phyloP scores from a whole-genome alignment of 2,797 vertebrate species.

The Micromesistius poutassou region DNA sequence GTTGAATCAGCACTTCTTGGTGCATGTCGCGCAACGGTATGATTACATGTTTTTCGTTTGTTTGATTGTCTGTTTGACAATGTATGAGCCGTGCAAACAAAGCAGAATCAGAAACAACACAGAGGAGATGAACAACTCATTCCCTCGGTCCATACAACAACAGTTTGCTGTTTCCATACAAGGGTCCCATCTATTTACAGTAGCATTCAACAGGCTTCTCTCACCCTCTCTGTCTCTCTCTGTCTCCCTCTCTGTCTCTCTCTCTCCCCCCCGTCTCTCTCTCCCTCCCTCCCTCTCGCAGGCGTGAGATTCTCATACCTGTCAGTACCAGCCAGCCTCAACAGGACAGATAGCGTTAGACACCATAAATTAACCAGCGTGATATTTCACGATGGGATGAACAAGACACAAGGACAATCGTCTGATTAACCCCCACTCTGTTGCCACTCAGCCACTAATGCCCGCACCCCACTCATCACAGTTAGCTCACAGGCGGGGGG shows the following conservation, averaged over 20 bases:
- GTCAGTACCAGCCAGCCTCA: constrained; percentile 34
- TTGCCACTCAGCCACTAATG: not conserved
- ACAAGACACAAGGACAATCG: constrained; percentile 28
- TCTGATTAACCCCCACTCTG: constrained; percentile 23
- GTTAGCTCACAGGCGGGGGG: not conserved
- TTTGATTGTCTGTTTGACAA: not conserved
- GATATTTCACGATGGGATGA: constrained; percentile 17
- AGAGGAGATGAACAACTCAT: not conserved
- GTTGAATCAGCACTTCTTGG: not conserved
- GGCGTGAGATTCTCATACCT: constrained; percentile 51
- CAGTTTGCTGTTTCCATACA: constrained; percentile 20
- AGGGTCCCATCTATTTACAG: not conserved
- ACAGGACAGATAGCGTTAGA: constrained; percentile 36
- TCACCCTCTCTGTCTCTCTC: not conserved
- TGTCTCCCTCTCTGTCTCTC: not conserved
- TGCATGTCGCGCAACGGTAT: not conserved
- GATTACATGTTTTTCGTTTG: not conserved
- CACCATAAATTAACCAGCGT: constrained; percentile 12
- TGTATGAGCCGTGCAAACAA: not conserved
- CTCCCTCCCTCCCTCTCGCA: constrained; percentile 30
- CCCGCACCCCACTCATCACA: not conserved
- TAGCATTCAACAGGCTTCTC: constrained; percentile 24
- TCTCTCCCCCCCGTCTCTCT: constrained; percentile 18
- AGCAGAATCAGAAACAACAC: not conserved
- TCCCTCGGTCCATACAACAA: constrained; percentile 23